phyloP scores from a whole-genome alignment of 2,888 invertebrate species.

The Apocheima hispidaria region DNA sequence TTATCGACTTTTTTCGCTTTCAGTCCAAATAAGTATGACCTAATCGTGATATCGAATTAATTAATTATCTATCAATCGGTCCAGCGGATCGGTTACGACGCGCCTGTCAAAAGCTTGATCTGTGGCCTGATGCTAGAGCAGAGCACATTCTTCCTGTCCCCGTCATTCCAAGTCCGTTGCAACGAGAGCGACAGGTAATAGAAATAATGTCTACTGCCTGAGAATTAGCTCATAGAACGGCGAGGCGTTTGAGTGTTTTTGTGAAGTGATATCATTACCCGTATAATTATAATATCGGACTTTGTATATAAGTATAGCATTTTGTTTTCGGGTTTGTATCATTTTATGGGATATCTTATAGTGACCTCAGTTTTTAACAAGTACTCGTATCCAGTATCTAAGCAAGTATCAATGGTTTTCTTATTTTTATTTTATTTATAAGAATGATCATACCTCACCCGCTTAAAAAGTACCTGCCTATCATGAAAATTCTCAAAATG shows the following conservation, averaged over 20 bases:
- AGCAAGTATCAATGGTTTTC: too few species aligned
- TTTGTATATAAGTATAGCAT: constrained; percentile 15
- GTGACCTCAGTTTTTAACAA: too few species aligned
- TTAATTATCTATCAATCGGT: constrained; percentile 53
- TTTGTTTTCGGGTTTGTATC: constrained; percentile 2
- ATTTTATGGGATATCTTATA: background rate
- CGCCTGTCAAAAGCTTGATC: constrained; percentile 40
- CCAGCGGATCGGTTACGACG: constrained; percentile 57
- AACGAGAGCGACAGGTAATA: background rate
- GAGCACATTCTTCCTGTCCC: background rate
- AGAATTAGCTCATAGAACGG: constrained; percentile 14
- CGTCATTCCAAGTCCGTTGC: background rate
- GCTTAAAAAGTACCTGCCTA: too few species aligned
- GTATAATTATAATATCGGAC: constrained; percentile 56
- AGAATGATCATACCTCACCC: too few species aligned
- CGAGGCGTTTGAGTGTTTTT: constrained; percentile 56
- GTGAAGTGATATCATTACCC: constrained; percentile 70
- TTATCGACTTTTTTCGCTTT: constrained; percentile 32
- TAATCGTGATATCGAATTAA: constrained; percentile 45
- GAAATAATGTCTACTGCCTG: background rate
- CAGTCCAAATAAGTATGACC: constrained; percentile 43
- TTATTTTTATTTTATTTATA: too few species aligned
- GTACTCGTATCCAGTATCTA: too few species aligned
- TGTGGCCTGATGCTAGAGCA: constrained; percentile 33
- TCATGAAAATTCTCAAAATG: too few species aligned